Percentiles rank a stretch among this genome's conserved stretches.
phyloP scores from a whole-genome alignment of 2,888 invertebrate species.

The Cistogaster globosa region DNA sequence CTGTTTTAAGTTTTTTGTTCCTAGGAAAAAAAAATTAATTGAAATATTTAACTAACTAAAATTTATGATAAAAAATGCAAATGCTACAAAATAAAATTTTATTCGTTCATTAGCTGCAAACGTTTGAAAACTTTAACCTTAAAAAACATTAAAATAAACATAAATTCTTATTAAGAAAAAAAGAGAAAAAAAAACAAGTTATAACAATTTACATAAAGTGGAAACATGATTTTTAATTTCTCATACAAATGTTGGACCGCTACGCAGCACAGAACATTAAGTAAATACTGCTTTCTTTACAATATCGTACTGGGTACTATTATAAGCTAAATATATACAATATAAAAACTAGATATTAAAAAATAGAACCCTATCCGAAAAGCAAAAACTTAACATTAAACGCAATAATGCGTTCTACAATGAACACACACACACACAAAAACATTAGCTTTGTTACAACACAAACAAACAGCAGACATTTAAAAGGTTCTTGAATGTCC shows the following conservation, averaged over 20 bases:
- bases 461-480: slow-evolving; percentile 24
- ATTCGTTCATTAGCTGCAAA: slow-evolving; percentile 9
- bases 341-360: slow-evolving; percentile 20
- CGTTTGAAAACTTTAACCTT: slow-evolving; percentile 7
- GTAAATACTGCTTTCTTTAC: slow-evolving; percentile 65
- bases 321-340: slow-evolving; percentile 69
- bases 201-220: slow-evolving; percentile 81
- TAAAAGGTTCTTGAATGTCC: slow-evolving; percentile 47
- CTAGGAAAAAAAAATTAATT: too few relatives aligned
- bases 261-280: slow-evolving; percentile 65
- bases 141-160: slow-evolving; percentile 35
- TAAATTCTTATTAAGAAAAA: slow-evolving; percentile 7
- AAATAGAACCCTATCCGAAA: slow-evolving; percentile 50
- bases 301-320: slow-evolving; percentile 57
- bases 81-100: slow-evolving; percentile 30
- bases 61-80: too few relatives aligned
- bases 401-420: slow-evolving; percentile 74
- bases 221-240: slow-evolving; percentile 81
- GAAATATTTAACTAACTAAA: too few relatives aligned
- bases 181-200: slow-evolving; percentile 31
- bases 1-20: too few relatives aligned
- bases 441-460: slow-evolving; percentile 15
- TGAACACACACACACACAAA: slow-evolving; percentile 41
- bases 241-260: slow-evolving; percentile 69
- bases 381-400: slow-evolving; percentile 74